Base-by-base conservation (phyloP, 2,797 vertebrate species). In the Chlorospingus flavigularis region DNA sequence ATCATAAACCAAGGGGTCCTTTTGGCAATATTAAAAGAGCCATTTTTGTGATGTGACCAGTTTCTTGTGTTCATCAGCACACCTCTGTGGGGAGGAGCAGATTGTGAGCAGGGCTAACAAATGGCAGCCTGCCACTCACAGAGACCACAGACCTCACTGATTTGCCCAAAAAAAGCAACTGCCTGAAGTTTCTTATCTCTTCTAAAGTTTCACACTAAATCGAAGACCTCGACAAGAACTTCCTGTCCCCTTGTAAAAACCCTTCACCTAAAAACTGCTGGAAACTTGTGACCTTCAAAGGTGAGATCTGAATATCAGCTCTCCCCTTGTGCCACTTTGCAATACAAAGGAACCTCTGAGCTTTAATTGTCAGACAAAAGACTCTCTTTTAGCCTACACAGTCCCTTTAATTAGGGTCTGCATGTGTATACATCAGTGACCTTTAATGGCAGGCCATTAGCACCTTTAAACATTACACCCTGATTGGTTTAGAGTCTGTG, bases 401-500 rank as follows among this genome's bases (percentile, higher is more conserved):
- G 70, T 45, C 66, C 61, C 82, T 92, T 94, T 97, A 96, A 95
- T 95, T 92, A 90, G 87, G 89, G 89, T 84, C 79, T 83, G 82
- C 79, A 24, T 78, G 85, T 86, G 85, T 95, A 94, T 83, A 94
- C 94, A 93, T 78, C 87, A 89, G 84, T 95, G 94, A 96, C 92
- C 91, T 96, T 95, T 95, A 96, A 96, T 90, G 70, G 87, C 91
- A 94, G 90, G 55, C 84, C 89, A 94, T 96, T 96, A 96, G 87
- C 90, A 94, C 92, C 94, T 96, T 94, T 77, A 88, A 93, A 86
- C 70, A 91, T 94, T 90, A 66, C 87, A 88, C 73, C 57, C 85
- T 63, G 82, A 60, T 85, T 92, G 67, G 76, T 47, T 94, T 93
- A 90, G 90, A 81, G 79, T 21, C 73, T 70, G 50, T 65, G 73